phyloP scores from a whole-genome alignment of 2,888 invertebrate species.

The Polymixis flavicincta region DNA sequence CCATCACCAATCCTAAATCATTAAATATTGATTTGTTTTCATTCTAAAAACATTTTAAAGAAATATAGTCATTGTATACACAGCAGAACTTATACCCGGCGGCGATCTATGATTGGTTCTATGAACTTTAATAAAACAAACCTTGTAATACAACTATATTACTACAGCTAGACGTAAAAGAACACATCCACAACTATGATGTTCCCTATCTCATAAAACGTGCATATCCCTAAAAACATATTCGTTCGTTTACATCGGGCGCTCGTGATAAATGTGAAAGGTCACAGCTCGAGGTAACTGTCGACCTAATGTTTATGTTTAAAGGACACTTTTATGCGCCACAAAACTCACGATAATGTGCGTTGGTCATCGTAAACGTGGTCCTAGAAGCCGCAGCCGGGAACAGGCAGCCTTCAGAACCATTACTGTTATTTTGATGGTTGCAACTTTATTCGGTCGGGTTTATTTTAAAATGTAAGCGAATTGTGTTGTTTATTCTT shows the following conservation, averaged over 20 bases:
- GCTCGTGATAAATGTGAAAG: conserved; percentile 53
- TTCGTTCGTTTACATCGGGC: conserved; percentile 33
- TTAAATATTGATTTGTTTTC: not conserved
- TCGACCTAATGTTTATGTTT: conserved; percentile 61
- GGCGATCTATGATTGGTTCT: not conserved
- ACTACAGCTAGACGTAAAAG: not conserved
- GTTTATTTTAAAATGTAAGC: conserved; percentile 57
- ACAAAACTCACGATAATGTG: conserved; percentile 64
- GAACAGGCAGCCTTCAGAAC: conserved; percentile 13
- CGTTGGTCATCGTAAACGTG: conserved; percentile 57
- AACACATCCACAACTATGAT: conserved; percentile 22
- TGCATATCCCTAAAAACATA: conserved; percentile 44
- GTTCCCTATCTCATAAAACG: conserved; percentile 39
- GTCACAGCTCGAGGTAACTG: conserved; percentile 33
- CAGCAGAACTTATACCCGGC: no score
- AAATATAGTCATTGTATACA: not conserved
- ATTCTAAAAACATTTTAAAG: not conserved
- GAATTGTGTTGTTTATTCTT: conserved; percentile 54
- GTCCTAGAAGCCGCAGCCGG: conserved; percentile 20
- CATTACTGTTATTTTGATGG: conserved; percentile 42
- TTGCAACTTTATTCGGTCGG: conserved; percentile 52
- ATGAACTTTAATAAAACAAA: not conserved
- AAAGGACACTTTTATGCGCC: conserved; percentile 60
- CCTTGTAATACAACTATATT: not conserved
- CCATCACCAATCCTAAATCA: not conserved